Percentiles rank a stretch among this genome's conserved stretches.
These are phyloP conservation scores for Adoxophyes honmai DNA, from an alignment of 1,140 invertebrate genomes.

Conservation along the genomic window DNA sequence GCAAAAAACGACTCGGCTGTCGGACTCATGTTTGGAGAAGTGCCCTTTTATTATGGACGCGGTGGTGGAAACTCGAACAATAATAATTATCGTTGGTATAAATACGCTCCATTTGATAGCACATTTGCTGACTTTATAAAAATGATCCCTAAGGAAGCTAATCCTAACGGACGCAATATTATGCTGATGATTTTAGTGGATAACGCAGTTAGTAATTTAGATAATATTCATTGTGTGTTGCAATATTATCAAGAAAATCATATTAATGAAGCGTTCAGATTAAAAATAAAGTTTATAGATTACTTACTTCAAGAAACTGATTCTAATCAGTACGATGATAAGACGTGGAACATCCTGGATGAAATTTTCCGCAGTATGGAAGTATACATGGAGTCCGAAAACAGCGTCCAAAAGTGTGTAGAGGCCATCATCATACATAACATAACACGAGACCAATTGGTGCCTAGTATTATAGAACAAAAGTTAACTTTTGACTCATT, in stretches of 20 bases:
- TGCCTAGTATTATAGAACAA: constrained; percentile 44
- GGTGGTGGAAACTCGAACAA: not conserved
- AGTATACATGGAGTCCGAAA: constrained; percentile 41
- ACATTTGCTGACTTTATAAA: not conserved
- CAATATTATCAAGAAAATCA: constrained; percentile 46
- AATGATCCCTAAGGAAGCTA: not conserved
- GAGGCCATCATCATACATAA: constrained; percentile 42
- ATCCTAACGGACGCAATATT: constrained; percentile 27
- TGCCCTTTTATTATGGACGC: not conserved
- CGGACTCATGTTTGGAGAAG: not conserved
- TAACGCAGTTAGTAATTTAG: constrained; percentile 29
- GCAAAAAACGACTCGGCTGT: constrained; percentile 8
- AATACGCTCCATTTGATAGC: constrained; percentile 1
- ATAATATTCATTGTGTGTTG: constrained; percentile 34
- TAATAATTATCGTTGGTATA: not conserved
- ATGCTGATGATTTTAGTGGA: constrained; percentile 39
- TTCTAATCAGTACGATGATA: constrained; percentile 28
- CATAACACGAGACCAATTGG: constrained; percentile 26
- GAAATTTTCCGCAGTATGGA: constrained; percentile 51
- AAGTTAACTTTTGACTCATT: constrained; percentile 44
- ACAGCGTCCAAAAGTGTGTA: constrained; percentile 35
- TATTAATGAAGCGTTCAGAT: constrained; percentile 38
- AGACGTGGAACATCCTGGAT: constrained; percentile 45
- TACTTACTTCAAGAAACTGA: constrained; percentile 16
- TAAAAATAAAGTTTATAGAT: constrained; percentile 3